Conservation (phyloP, 2,888 invertebrate genomes). For the Tipula vernalis region DNA sequence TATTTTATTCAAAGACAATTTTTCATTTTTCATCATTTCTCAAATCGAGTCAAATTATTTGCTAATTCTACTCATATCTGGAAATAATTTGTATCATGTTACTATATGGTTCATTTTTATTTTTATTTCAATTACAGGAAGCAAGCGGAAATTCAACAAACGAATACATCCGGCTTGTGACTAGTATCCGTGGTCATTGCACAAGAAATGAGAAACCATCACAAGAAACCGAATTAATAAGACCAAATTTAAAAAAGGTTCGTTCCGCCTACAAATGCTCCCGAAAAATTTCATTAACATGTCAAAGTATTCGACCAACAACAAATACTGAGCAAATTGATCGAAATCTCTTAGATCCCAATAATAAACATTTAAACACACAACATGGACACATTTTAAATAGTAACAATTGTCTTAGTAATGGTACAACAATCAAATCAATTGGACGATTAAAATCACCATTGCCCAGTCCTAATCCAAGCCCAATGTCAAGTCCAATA, state of each 20-base stretch:
- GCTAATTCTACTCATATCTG: too few relatives aligned
- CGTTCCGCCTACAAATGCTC: constrained; percentile 28
- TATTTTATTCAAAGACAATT: too few relatives aligned
- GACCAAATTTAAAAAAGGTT: constrained; percentile 16
- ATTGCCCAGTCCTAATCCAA: constrained; percentile 48
- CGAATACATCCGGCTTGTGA: constrained; percentile 37
- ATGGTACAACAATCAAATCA: constrained; percentile 21
- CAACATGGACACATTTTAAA: not conserved
- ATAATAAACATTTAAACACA: constrained; percentile 18
- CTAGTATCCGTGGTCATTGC: constrained; percentile 47
- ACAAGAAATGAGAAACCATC: constrained; percentile 43
- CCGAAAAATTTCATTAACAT: constrained; percentile 60
- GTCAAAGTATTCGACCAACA: constrained; percentile 41
- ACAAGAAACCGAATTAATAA: constrained; percentile 22
- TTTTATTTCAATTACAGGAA: constrained; percentile 14
- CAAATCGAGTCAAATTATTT: not conserved
- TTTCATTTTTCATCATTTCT: not conserved
- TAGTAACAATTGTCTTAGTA: not conserved
- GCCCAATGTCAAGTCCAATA: constrained; percentile 55
- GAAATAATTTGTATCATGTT: not conserved
- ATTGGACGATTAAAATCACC: constrained; percentile 51
- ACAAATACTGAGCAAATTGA: constrained; percentile 31
- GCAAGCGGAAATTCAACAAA: constrained; percentile 27
- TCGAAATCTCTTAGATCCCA: constrained; percentile 22
- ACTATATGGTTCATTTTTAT: not conserved